Percentiles rank a stretch among this genome's conserved stretches.
These are phyloP conservation scores for Agapornis roseicollis DNA, from an alignment of 2,113 vertebrate genomes.

Conservation along the genomic window DNA sequence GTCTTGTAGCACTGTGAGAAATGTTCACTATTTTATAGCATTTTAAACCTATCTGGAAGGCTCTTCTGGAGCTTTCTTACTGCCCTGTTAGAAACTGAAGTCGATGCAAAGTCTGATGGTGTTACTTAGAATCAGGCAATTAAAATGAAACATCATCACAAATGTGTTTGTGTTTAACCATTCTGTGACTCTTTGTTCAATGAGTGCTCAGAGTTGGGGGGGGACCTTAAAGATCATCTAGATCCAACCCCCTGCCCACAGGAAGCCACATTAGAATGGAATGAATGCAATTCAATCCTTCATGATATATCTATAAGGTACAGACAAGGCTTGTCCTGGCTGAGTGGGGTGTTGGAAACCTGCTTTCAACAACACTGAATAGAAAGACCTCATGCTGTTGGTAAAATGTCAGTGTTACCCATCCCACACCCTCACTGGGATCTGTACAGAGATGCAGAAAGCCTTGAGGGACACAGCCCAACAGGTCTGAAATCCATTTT, in stretches of 20 bases:
- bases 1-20: background rate
- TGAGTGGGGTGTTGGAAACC: background rate
- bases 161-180: background rate
- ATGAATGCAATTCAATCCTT: background rate
- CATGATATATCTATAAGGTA: rapidly evolving
- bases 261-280: background rate
- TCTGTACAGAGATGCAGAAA: background rate
- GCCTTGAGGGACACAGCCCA: too few relatives aligned
- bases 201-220: background rate
- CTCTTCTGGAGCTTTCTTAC: background rate
- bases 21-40: conserved; percentile 1
- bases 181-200: background rate
- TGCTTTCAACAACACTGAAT: background rate
- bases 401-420: too few relatives aligned
- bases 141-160: conserved; percentile 16
- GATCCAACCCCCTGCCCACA: background rate
- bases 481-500: background rate
- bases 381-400: background rate
- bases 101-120: background rate
- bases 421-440: too few relatives aligned
- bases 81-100: background rate
- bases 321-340: background rate
- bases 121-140: background rate
- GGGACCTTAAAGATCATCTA: background rate
- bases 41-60: background rate